Evolutionary conservation across 2,113 vertebrate genomes (phyloP), one percentile per base, ranked within the genome.

Genomic region (Corynorhinus townsendii): DNA sequence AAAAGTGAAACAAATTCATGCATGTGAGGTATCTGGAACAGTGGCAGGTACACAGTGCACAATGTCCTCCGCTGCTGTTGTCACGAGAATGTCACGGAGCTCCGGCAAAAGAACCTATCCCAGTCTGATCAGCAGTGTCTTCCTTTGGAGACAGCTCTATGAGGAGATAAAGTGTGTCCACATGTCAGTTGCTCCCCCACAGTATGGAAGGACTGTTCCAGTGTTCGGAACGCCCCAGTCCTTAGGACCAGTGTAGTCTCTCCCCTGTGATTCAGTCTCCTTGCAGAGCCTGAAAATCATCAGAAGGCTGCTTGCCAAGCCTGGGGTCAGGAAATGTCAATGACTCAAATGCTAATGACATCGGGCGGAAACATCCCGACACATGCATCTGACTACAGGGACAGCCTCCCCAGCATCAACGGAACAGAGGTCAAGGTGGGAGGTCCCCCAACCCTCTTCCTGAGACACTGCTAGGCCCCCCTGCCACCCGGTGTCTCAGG

Each of bases 311-410:
- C 68, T 71, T 89, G 16, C 52, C 85, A 71, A 90, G 71, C 76
- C 35, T 5, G 22, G n/a, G 76, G 79, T 71, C 88, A 90, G 90
- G 88, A 95, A 88, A 94, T 73, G 47, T 68, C 69, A 64, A 90
- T 75, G 35, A 47, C 35, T 86, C 5, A 0, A 75, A 45, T 56
- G 66, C 47, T 82, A 94, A 56, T 87, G 33, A 72, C 81, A 28
- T 77, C 20, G 54, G 68, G 11, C 80, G 43, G 83, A 75, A 89
- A 72, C 40, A 47, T 22, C 52, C 77, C n/a, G 66, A 81, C 84
- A 20, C 20, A 24, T n/a, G 59, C 12, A 7, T 81, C 49, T 33
- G 45, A 3, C 45, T 35, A 10, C 38, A 86, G 28, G 17, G 26
- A 45, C 43, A 30, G 52, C 66, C 54, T 79, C 66, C 54, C 22